Percentiles rank a stretch among this genome's conserved stretches.
Evolutionary conservation across 2,888 invertebrate genomes (phyloP).

Genomic region (Crocallis elinguaria): DNA sequence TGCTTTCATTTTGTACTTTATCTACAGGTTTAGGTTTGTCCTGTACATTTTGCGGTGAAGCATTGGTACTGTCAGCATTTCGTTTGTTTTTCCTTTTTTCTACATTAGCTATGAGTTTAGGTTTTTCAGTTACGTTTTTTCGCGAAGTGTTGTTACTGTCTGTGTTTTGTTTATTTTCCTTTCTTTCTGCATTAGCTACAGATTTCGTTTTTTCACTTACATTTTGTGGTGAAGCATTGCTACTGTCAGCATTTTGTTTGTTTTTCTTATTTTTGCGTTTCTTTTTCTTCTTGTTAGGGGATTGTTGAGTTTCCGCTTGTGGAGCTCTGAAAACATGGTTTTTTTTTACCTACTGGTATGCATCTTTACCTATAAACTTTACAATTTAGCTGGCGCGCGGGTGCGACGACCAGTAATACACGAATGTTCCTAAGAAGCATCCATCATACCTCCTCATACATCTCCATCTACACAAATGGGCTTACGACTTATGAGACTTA

Average conservation of each 20-base stretch:
- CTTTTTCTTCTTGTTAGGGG: slow-evolving; percentile 41
- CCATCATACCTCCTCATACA: too few species aligned
- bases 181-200: slow-evolving; percentile 11
- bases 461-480: too few species aligned
- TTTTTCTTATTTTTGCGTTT: slow-evolving; percentile 54
- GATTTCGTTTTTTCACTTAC: slow-evolving; percentile 14
- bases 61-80: slow-evolving; percentile 6
- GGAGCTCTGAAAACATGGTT: slow-evolving; percentile 28
- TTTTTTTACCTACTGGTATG: neutral
- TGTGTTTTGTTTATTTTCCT: slow-evolving; percentile 21
- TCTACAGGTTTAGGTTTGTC: slow-evolving; percentile 9
- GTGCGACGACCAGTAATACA: too few species aligned
- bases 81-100: slow-evolving; percentile 20
- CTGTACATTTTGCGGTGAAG: slow-evolving; percentile 19
- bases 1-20: too few species aligned
- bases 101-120: slow-evolving; percentile 7
- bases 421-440: too few species aligned
- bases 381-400: too few species aligned
- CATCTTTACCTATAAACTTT: too few species aligned
- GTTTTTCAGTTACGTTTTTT: slow-evolving; percentile 17
- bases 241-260: slow-evolving; percentile 35
- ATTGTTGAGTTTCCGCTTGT: slow-evolving; percentile 16
- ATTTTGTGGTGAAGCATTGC: slow-evolving; percentile 10
- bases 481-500: too few species aligned
- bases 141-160: too few species aligned